These are phyloP conservation scores for Temnothorax curvispinosus DNA, from an alignment of 1,140 invertebrate genomes.

Conservation along the genomic window DNA sequence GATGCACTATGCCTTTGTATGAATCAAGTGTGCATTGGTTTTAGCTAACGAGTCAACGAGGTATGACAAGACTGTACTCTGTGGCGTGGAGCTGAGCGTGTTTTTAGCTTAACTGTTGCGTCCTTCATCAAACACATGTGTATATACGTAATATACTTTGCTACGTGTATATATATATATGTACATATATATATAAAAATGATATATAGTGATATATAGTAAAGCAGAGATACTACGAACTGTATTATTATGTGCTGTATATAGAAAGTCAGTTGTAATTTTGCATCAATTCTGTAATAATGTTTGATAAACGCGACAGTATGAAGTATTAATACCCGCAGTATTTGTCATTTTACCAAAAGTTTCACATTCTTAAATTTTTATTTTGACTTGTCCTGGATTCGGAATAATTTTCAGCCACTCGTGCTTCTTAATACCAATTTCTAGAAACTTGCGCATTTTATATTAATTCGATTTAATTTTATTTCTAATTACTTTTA, in stretches of 20 bases:
- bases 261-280: constrained; percentile 71
- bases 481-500: constrained; percentile 17
- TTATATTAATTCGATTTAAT: neutral
- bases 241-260: constrained; percentile 68
- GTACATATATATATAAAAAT: constrained; percentile 59
- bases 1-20: constrained; percentile 43
- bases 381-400: neutral
- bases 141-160: constrained; percentile 63
- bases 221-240: constrained; percentile 61
- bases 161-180: constrained; percentile 63
- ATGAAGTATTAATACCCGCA: constrained; percentile 64
- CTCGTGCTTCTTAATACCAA: neutral
- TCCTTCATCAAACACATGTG: constrained; percentile 63
- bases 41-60: constrained; percentile 49
- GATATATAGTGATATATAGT: constrained; percentile 60
- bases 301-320: constrained; percentile 63
- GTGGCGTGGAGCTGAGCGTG: constrained; percentile 70
- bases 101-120: constrained; percentile 69
- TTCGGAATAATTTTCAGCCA: neutral
- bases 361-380: constrained; percentile 67
- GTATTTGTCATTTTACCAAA: constrained; percentile 68
- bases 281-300: constrained; percentile 63
- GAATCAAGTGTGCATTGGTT: constrained; percentile 54
- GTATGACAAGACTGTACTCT: constrained; percentile 34
- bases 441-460: neutral